Evolutionary conservation across 2,888 invertebrate genomes (phyloP).

Genomic region (Anodontia alba): DNA sequence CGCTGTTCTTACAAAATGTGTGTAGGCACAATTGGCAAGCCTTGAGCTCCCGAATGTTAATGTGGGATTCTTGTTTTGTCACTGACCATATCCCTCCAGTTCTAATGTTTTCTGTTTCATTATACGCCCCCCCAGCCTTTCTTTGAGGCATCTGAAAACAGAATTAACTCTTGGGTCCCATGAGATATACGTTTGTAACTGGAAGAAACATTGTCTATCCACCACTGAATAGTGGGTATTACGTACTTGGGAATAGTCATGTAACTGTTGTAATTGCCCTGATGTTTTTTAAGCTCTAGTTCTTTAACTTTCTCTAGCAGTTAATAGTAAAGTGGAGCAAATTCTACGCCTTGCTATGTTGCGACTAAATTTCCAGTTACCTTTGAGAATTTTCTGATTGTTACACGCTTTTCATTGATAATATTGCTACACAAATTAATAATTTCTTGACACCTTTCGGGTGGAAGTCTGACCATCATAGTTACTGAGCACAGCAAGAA

Average conservation of each 20-base stretch:
- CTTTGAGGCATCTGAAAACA: constrained; percentile 46
- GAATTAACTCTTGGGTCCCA: constrained; percentile 21
- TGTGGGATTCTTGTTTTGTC: constrained; percentile 32
- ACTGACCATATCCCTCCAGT: constrained; percentile 44
- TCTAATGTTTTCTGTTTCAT: constrained; percentile 19
- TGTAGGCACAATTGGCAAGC: constrained; percentile 39
- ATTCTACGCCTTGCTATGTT: constrained; percentile 41
- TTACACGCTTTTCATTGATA: constrained; percentile 17
- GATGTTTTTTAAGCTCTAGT: constrained; percentile 29
- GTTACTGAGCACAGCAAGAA: constrained; percentile 33
- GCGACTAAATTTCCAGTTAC: constrained; percentile 49
- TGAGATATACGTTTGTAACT: constrained; percentile 23
- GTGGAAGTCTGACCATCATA: constrained; percentile 33
- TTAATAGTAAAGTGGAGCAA: constrained; percentile 48
- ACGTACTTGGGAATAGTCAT: constrained; percentile 20
- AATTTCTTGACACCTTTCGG: constrained; percentile 12
- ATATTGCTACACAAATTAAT: constrained; percentile 17
- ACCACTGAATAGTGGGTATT: constrained; percentile 40
- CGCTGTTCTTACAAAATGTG: constrained; percentile 8
- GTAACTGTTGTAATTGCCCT: constrained; percentile 41
- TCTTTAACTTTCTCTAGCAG: constrained; percentile 40
- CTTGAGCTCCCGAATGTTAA: constrained; percentile 48
- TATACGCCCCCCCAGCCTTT: constrained; percentile 41
- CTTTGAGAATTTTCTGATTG: constrained; percentile 41
- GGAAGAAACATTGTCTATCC: constrained; percentile 32